Percentiles rank a stretch among this genome's conserved stretches.
Conservation (phyloP, 2,797 vertebrate genomes). For the Enteromius viviparus region DNA sequence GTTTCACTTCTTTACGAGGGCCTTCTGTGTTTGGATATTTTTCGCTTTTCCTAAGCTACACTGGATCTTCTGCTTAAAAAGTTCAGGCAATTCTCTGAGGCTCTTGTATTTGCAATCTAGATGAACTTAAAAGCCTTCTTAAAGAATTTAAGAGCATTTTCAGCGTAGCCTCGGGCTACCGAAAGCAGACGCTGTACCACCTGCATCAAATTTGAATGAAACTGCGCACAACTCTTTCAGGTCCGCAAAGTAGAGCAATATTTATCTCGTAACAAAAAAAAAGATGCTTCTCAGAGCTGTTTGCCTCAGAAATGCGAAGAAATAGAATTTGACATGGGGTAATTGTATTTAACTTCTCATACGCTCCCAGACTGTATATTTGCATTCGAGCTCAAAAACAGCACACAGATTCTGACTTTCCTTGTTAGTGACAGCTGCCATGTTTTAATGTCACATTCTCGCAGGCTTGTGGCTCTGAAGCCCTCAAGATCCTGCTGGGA, state of each 20-base stretch:
- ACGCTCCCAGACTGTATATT: slow-evolving; percentile 63
- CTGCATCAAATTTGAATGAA: slow-evolving; percentile 81
- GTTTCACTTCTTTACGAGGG: slow-evolving; percentile 42
- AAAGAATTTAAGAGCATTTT: slow-evolving; percentile 74
- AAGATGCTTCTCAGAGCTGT: slow-evolving; percentile 21
- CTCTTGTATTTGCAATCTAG: slow-evolving; percentile 73
- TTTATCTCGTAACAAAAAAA: slow-evolving; percentile 40
- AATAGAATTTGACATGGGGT: slow-evolving; percentile 71
- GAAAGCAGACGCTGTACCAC: slow-evolving; percentile 70
- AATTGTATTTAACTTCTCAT: slow-evolving; percentile 78
- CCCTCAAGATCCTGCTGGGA: slow-evolving; percentile 72
- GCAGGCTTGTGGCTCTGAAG: slow-evolving; percentile 69
- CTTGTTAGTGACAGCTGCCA: slow-evolving; percentile 82
- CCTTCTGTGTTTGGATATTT: slow-evolving; percentile 60
- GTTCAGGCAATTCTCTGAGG: slow-evolving; percentile 65
- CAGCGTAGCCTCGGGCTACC: slow-evolving; percentile 72
- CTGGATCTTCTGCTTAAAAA: slow-evolving; percentile 57
- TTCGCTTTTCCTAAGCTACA: slow-evolving; percentile 52
- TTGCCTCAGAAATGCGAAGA: neutral
- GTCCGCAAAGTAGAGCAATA: slow-evolving; percentile 69
- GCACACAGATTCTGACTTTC: slow-evolving; percentile 73
- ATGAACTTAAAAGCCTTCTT: slow-evolving; percentile 76
- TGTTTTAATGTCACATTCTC: slow-evolving; percentile 75
- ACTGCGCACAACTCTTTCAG: slow-evolving; percentile 66
- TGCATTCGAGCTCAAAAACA: slow-evolving; percentile 70